Conservation (phyloP, 2,888 invertebrate genomes). For the Piscicola geometra region DNA sequence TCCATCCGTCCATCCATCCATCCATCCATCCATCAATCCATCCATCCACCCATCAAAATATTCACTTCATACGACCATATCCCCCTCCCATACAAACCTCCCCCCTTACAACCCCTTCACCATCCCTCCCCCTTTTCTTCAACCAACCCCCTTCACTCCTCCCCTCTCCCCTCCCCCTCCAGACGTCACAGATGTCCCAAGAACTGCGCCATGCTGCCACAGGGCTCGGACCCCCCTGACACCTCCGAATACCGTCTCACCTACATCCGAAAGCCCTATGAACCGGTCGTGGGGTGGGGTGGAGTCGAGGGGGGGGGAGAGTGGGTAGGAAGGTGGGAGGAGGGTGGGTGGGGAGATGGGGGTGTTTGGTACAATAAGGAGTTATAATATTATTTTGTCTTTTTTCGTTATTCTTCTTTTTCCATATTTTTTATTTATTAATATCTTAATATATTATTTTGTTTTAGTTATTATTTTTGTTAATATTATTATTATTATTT, state of each 20-base stretch:
- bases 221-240: background rate
- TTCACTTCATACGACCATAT: no score
- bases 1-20: background rate
- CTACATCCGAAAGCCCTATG: constrained; percentile 16
- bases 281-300: background rate
- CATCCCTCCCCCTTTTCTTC: no score
- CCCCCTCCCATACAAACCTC: no score
- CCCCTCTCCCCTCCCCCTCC: background rate
- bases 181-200: constrained; percentile 29
- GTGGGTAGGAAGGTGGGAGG: no score
- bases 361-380: no score
- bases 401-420: no score
- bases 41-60: no score
- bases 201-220: constrained; percentile 13
- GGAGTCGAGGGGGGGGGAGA: background rate
- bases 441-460: background rate
- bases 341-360: no score
- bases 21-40: background rate
- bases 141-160: background rate
- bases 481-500: background rate
- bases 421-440: background rate
- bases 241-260: constrained; percentile 24
- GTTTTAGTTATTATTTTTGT: background rate
- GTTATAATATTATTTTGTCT: no score
- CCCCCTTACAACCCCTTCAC: no score